Conservation (phyloP, 2,888 invertebrate species). For the Catocala sponsa region DNA sequence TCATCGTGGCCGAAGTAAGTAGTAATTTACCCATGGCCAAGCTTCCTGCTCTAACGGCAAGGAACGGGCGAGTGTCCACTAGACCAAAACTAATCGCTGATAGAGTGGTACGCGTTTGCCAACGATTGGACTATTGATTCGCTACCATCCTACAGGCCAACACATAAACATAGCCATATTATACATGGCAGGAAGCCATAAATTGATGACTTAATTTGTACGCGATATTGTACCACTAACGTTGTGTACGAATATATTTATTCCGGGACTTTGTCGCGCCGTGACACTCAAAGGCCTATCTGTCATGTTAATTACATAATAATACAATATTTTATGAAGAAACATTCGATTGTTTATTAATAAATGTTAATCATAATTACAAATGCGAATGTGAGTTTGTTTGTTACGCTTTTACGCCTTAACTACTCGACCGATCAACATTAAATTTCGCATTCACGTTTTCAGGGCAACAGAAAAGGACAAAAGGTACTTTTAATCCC, state of each 20-base stretch:
- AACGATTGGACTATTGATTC: conserved; percentile 83
- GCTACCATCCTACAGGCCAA: conserved; percentile 57
- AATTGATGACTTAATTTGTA: conserved; percentile 46
- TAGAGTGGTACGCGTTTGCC: conserved; percentile 82
- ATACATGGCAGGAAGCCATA: conserved; percentile 38
- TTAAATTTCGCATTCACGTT: too few relatives aligned
- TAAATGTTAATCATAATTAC: too few relatives aligned
- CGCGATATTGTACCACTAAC: conserved; percentile 7
- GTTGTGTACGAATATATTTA: background rate
- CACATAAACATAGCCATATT: conserved; percentile 42
- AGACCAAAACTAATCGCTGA: conserved; percentile 87
- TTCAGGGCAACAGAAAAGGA: too few relatives aligned
- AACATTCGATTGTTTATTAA: too few relatives aligned
- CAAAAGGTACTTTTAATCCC: too few relatives aligned
- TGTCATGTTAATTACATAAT: background rate
- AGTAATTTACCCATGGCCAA: conserved; percentile 65
- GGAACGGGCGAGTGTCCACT: conserved; percentile 74
- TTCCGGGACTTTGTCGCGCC: too few relatives aligned
- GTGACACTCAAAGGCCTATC: background rate
- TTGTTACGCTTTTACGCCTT: too few relatives aligned
- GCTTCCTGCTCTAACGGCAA: conserved; percentile 63
- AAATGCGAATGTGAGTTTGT: too few relatives aligned
- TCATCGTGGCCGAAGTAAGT: conserved; percentile 48
- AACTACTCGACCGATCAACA: too few relatives aligned
- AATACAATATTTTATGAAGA: too few relatives aligned